Evolutionary conservation across 2,113 vertebrate species (phyloP).

Genomic region (Hydrochoerus hydrochaeris): DNA sequence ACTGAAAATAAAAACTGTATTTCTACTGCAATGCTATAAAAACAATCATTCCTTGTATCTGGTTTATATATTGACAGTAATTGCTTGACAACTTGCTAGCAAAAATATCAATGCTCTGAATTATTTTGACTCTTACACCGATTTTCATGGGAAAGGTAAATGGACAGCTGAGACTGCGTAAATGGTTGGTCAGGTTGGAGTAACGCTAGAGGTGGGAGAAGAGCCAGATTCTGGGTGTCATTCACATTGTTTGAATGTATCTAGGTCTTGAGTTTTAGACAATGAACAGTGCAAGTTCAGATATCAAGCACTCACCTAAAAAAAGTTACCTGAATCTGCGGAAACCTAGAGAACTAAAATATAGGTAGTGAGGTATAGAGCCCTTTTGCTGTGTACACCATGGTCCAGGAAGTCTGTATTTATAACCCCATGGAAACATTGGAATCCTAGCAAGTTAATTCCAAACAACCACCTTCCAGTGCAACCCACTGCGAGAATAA

Average conservation of each 20-base stretch:
- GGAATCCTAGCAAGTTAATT: too few relatives aligned
- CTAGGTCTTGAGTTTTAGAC: not conserved
- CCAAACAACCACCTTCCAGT: too few relatives aligned
- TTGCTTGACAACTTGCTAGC: not conserved
- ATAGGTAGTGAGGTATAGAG: not conserved
- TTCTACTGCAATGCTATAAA: not conserved
- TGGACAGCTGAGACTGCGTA: not conserved
- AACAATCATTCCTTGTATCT: not conserved
- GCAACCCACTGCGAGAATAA: too few relatives aligned
- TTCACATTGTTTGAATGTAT: not conserved
- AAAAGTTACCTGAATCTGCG: not conserved
- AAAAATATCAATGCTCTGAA: conserved; percentile 13
- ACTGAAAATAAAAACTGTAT: not conserved
- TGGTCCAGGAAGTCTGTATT: too few relatives aligned
- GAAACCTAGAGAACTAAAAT: conserved; percentile 2
- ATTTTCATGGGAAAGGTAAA: not conserved
- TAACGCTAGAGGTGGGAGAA: not conserved
- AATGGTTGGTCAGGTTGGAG: not conserved
- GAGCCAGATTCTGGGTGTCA: not conserved
- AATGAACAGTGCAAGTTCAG: not conserved
- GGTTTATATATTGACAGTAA: conserved; percentile 18
- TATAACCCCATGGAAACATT: too few relatives aligned
- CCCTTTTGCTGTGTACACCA: too few relatives aligned
- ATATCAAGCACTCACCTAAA: not conserved
- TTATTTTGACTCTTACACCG: not conserved